These are phyloP conservation scores for Hyperopisus bebe DNA, from an alignment of 2,113 vertebrate genomes.

Conservation along the genomic window DNA sequence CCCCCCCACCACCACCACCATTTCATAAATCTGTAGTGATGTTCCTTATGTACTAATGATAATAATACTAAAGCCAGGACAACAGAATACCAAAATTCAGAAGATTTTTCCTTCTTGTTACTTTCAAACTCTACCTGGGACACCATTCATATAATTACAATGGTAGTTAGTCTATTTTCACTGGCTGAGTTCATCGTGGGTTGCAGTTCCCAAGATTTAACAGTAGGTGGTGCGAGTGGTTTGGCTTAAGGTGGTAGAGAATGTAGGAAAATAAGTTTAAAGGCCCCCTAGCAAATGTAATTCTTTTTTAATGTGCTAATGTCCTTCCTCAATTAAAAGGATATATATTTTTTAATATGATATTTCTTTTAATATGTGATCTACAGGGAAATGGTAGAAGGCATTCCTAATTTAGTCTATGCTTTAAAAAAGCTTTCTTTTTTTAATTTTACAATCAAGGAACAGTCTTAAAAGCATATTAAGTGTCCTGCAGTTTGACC, in stretches of 20 bases:
- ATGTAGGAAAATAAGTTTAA: neutral
- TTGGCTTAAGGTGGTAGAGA: neutral
- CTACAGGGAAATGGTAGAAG: neutral
- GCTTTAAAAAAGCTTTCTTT: neutral
- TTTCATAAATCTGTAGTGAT: neutral
- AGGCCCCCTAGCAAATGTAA: neutral
- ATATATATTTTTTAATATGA: neutral
- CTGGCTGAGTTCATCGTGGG: neutral
- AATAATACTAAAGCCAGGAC: neutral
- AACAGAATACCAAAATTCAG: neutral
- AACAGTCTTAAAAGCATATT: neutral
- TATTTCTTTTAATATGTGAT: neutral
- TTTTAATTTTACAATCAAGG: neutral
- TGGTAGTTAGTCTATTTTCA: neutral
- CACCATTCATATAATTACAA: neutral
- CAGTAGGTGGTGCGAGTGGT: slow-evolving; percentile 35
- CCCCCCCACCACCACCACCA: neutral
- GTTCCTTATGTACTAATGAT: neutral
- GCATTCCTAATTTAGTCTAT: neutral
- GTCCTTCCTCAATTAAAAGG: neutral
- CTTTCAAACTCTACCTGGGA: neutral
- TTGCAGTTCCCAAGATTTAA: neutral
- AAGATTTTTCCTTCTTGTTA: neutral
- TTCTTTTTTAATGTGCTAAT: neutral
- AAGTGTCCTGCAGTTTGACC: slow-evolving; percentile 26